A percentile compares a stretch with the other conserved stretches of the same genome.
phyloP scores from a whole-genome alignment of 2,888 invertebrate genomes.

The Thereva nobilitata region DNA sequence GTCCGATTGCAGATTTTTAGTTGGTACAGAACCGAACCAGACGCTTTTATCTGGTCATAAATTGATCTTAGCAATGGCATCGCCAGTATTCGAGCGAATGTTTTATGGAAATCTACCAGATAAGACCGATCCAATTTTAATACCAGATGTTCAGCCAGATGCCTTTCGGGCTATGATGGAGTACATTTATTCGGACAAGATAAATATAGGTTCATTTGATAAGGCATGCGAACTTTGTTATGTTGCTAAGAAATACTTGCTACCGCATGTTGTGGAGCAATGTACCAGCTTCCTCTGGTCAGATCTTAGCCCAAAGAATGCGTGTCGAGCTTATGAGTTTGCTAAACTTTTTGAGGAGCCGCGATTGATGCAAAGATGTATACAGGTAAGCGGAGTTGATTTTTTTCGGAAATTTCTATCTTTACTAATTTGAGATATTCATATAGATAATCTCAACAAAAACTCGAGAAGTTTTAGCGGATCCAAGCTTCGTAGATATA shows the following conservation, averaged over 20 bases:
- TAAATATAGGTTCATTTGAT: conserved; percentile 79
- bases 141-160: conserved; percentile 83
- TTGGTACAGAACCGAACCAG: conserved; percentile 77
- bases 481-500: conserved; percentile 77
- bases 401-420: background rate
- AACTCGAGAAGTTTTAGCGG: conserved; percentile 74
- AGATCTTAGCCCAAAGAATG: conserved; percentile 68
- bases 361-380: conserved; percentile 77
- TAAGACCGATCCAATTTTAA: conserved; percentile 75
- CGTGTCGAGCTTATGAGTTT: conserved; percentile 84
- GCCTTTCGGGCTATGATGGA: conserved; percentile 81
- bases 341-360: conserved; percentile 83
- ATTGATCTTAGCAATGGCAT: conserved; percentile 81
- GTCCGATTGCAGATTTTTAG: conserved; percentile 80
- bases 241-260: conserved; percentile 86
- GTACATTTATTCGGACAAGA: conserved; percentile 82
- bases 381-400: conserved; percentile 63
- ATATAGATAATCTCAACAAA: conserved; percentile 74
- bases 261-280: conserved; percentile 79
- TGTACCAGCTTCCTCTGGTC: conserved; percentile 86
- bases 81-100: conserved; percentile 88
- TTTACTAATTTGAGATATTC: conserved; percentile 10
- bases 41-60: conserved; percentile 72
- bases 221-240: conserved; percentile 86
- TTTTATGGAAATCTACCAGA: conserved; percentile 84